A percentile compares a stretch with the other conserved stretches of the same genome.
phyloP scores from a whole-genome alignment of 1,140 invertebrate genomes.

The Paraescarpia echinospica region DNA sequence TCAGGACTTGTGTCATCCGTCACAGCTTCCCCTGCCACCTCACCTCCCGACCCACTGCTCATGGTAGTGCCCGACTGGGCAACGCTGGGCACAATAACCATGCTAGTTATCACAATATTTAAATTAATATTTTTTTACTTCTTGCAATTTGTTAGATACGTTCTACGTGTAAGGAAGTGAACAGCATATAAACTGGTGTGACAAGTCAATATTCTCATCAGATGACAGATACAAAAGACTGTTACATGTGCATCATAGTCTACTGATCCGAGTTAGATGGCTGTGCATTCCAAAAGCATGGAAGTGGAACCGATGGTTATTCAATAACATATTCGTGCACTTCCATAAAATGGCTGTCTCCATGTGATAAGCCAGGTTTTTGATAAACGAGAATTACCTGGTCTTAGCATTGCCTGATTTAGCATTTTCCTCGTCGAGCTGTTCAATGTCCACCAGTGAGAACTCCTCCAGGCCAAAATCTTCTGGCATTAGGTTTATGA shows the following conservation, averaged over 20 bases:
- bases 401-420: conserved; percentile 2
- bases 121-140: background rate
- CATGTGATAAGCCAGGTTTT: background rate
- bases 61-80: background rate
- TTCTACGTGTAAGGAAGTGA: too few relatives aligned
- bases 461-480: conserved; percentile 14
- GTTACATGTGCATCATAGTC: too few relatives aligned
- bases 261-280: too few relatives aligned
- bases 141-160: too few relatives aligned
- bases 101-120: background rate
- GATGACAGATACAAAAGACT: too few relatives aligned
- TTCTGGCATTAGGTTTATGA: conserved; percentile 18
- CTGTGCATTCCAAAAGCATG: too few relatives aligned
- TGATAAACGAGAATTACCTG: background rate
- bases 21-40: conserved; percentile 69
- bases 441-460: background rate
- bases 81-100: background rate
- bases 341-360: too few relatives aligned
- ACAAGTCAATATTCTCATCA: too few relatives aligned
- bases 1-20: conserved; percentile 78
- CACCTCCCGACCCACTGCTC: background rate
- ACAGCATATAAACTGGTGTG: too few relatives aligned
- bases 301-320: too few relatives aligned
- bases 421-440: background rate
- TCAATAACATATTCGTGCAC: too few relatives aligned